Evolutionary conservation across 2,797 vertebrate species (phyloP).

Genomic region (Dipus sagitta): DNA sequence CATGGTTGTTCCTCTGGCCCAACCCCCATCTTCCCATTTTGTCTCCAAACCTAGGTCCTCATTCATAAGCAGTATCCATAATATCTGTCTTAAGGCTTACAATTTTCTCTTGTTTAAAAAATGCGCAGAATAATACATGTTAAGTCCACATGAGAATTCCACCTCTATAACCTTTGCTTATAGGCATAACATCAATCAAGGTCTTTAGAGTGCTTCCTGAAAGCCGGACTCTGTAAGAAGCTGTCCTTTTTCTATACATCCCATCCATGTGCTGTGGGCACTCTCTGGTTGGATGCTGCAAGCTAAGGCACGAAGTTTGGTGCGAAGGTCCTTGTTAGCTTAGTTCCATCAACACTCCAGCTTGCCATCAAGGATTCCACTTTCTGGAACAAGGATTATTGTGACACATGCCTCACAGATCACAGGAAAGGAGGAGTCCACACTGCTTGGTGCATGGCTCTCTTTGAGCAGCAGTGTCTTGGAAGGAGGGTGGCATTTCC

Average conservation of each 20-base stretch:
- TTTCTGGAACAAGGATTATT: neutral
- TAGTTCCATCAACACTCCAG: neutral
- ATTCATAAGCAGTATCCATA: neutral
- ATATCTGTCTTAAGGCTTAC: neutral
- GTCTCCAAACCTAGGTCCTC: neutral
- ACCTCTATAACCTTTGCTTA: neutral
- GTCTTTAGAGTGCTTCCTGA: neutral
- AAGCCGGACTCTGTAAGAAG: neutral
- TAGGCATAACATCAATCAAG: neutral
- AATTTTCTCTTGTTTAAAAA: neutral
- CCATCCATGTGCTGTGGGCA: neutral
- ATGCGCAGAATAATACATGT: neutral
- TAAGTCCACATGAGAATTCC: neutral
- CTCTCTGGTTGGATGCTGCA: neutral
- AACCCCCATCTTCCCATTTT: neutral
- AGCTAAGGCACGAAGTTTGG: neutral
- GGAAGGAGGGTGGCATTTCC: neutral
- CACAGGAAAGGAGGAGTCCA: too few relatives aligned
- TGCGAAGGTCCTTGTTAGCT: neutral
- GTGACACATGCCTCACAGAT: neutral
- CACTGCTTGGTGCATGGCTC: neutral
- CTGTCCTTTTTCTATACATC: neutral
- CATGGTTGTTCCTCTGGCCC: neutral
- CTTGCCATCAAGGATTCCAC: neutral
- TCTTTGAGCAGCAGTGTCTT: neutral